phyloP scores from a whole-genome alignment of 2,797 vertebrate species.

The Crossoptilon crossoptilon region DNA sequence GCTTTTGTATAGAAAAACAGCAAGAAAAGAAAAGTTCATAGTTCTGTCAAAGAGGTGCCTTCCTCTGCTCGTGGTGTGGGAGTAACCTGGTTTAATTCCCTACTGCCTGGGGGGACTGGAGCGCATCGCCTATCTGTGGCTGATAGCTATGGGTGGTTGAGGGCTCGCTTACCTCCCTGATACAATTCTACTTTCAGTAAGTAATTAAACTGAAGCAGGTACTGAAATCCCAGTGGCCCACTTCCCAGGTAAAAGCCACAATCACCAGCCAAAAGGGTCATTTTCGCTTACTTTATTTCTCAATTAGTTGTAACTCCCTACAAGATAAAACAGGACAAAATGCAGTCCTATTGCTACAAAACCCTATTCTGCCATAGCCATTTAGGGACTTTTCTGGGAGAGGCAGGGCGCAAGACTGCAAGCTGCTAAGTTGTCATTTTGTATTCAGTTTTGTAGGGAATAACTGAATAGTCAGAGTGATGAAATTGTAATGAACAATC shows the following conservation, averaged over 20 bases:
- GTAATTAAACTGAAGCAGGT: constrained; percentile 56
- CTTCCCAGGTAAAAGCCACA: constrained; percentile 45
- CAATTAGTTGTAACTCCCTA: constrained; percentile 29
- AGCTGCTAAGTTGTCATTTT: not conserved
- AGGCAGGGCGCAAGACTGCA: not conserved
- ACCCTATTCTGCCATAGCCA: not conserved
- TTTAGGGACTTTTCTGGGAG: not conserved
- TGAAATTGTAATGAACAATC: not conserved
- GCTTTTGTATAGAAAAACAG: not conserved
- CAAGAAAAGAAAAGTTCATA: constrained; percentile 25
- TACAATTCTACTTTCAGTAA: not conserved
- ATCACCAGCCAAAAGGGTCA: constrained; percentile 34
- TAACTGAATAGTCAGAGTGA: not conserved
- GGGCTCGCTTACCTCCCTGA: not conserved
- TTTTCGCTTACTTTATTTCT: constrained; percentile 32
- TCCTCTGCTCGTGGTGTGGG: constrained; percentile 15
- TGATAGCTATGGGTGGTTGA: not conserved
- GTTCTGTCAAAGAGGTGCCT: constrained; percentile 16
- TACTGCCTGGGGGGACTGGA: constrained; percentile 32
- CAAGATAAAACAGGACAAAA: constrained; percentile 19
- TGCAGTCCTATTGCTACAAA: not conserved
- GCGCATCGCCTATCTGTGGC: not conserved
- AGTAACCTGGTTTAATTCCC: constrained; percentile 65
- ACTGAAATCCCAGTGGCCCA: constrained; percentile 55
- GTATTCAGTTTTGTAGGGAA: not conserved